Conservation (phyloP, 1,140 invertebrate species). For the Drosophila murphyi region DNA sequence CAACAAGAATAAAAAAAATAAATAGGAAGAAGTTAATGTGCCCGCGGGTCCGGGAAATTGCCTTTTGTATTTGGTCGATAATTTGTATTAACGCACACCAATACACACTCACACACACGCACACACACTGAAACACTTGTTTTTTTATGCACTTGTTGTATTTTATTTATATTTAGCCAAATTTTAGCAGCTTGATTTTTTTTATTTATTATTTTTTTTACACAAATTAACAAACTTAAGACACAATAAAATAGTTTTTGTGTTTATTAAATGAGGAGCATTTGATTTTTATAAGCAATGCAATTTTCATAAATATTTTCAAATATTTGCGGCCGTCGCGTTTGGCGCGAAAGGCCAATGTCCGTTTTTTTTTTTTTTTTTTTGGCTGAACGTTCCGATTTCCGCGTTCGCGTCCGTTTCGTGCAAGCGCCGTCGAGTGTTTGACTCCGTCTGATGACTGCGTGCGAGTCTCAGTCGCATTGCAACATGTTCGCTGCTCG, state of each 20-base stretch:
- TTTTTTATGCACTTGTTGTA: slow-evolving; percentile 22
- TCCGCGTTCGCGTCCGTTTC: slow-evolving; percentile 69
- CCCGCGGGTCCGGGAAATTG: slow-evolving; percentile 26
- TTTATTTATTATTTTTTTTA: too few relatives aligned
- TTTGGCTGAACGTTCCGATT: slow-evolving; percentile 21
- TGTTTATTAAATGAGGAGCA: not conserved
- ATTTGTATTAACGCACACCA: slow-evolving; percentile 52
- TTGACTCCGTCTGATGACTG: slow-evolving; percentile 45
- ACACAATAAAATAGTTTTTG: not conserved
- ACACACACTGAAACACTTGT: slow-evolving; percentile 21
- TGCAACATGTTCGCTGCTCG: slow-evolving; percentile 38
- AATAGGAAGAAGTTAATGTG: slow-evolving; percentile 35
- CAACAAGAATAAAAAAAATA: slow-evolving; percentile 25
- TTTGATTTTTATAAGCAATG: too few relatives aligned
- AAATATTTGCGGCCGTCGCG: not conserved
- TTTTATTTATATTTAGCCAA: slow-evolving; percentile 5
- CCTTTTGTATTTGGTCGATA: slow-evolving; percentile 75
- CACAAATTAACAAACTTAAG: not conserved
- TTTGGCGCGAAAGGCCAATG: slow-evolving; percentile 20
- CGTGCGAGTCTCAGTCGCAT: slow-evolving; percentile 12
- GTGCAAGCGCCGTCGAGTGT: slow-evolving; percentile 72
- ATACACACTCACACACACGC: slow-evolving; percentile 22
- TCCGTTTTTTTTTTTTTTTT: not conserved
- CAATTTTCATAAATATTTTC: too few relatives aligned
- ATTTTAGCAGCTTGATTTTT: not conserved